phyloP scores from a whole-genome alignment of 2,888 invertebrate genomes.

The Oasisia sp. region DNA sequence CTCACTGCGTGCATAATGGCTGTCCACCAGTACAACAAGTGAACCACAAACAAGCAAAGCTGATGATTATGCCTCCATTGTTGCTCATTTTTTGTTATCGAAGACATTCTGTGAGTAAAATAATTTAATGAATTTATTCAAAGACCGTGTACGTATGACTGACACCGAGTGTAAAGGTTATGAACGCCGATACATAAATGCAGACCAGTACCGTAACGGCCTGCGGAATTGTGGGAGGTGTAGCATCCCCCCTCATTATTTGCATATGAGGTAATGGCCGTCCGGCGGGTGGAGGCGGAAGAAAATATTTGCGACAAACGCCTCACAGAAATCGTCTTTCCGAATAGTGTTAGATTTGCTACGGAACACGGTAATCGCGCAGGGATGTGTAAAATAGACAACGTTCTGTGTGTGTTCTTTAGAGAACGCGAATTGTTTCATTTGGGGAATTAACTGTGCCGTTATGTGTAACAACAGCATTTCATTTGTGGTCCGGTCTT shows the following conservation, averaged over 20 bases:
- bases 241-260: slow-evolving; percentile 9
- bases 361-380: neutral
- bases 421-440: neutral
- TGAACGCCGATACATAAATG: neutral
- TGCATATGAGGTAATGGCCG: slow-evolving; percentile 13
- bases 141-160: too few species aligned
- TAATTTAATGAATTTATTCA: too few species aligned
- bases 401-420: neutral
- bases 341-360: neutral
- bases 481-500: neutral
- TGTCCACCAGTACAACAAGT: too few species aligned
- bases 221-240: neutral
- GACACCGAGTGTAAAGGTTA: neutral
- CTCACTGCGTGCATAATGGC: too few species aligned
- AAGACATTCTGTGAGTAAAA: too few species aligned
- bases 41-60: too few species aligned
- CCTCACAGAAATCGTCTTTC: neutral
- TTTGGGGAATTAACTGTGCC: neutral
- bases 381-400: slow-evolving; percentile 1
- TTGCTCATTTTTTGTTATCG: too few species aligned
- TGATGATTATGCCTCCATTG: too few species aligned
- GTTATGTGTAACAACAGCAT: neutral
- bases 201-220: neutral
- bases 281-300: neutral
- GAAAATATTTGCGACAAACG: neutral